Evolutionary conservation across 2,113 vertebrate genomes (phyloP), one percentile per base, ranked within the genome.

Genomic region (Rhynchomys soricoides): DNA sequence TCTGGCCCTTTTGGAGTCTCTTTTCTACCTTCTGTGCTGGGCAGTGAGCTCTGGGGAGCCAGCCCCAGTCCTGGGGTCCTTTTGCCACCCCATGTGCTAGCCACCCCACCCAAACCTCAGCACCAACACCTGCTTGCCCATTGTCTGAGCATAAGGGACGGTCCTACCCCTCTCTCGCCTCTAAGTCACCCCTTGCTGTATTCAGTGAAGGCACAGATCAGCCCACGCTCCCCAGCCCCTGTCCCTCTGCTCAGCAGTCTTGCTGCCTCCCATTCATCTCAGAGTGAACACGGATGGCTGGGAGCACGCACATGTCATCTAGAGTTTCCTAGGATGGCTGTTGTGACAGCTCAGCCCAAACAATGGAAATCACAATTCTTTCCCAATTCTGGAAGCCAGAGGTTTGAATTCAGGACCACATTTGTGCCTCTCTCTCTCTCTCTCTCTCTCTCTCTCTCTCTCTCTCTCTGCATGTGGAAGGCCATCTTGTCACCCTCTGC

Each of bases 41-140:
- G 55, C 22, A 12, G 26, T 21, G 75, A 68, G 55, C 34, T 68
- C 71, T 50, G 34, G 88, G 24, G 48, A 71, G 29, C 55, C 8
- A 50, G 57, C 55, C 4, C 43, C 40, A 12, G 62, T n/a, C 62
- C 74, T n/a, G 45, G 57, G 55, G 24, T 19, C 26, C 1, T 55
- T 81, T 10, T 12, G 73, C 8, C 1, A 6, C 24, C 24, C 3
- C 0, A 4, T 2, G 26, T 26, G 48, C 43, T 52, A 40, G 34
- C 8, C 62, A 64, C 37, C 8, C 48, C 13, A 7, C n/a, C 10
- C 13, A 29, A 34, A 73, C 13, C 1, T 10, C 17, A 24, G 1
- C 5, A 86, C 34, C 29, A 22, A 0, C 0, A 19, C 21, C 0
- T 12, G 2, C 7, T 48, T 5, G 2, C 12, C 70, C 15, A 12